phyloP scores from a whole-genome alignment of 2,797 vertebrate genomes.

The Crenichthys baileyi region DNA sequence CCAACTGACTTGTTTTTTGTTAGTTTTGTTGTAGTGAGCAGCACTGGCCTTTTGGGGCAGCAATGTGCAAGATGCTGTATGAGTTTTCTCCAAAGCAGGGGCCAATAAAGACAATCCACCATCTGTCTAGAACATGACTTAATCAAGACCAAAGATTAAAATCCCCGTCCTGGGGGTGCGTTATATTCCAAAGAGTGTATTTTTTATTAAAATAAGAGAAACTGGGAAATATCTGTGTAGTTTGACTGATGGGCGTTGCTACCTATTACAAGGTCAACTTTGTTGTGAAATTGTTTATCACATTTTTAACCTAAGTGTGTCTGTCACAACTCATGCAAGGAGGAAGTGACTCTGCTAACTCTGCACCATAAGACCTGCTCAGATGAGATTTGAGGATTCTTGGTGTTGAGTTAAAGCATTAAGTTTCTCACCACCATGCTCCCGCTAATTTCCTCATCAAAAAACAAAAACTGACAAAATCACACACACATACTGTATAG shows the following conservation, averaged over 20 bases:
- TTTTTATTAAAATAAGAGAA: too few species aligned
- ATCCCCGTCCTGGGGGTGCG: neutral
- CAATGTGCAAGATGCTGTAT: neutral
- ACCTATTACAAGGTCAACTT: too few species aligned
- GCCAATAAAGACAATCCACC: conserved; percentile 32
- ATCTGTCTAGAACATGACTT: neutral
- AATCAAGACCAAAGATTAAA: conserved; percentile 1
- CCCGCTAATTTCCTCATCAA: too few species aligned
- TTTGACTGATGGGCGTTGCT: too few species aligned
- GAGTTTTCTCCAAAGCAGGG: conserved; percentile 32
- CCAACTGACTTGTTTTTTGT: neutral
- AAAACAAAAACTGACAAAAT: too few species aligned
- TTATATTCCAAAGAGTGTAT: neutral
- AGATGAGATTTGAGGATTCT: neutral
- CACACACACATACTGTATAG: neutral
- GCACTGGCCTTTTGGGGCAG: neutral
- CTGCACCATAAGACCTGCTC: neutral
- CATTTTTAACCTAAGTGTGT: too few species aligned
- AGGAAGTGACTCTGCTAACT: too few species aligned
- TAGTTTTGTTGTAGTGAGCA: neutral
- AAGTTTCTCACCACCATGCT: neutral
- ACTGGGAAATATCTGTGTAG: too few species aligned
- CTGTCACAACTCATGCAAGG: too few species aligned
- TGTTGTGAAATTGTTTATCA: too few species aligned
- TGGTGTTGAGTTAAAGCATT: neutral